Conservation (phyloP, 2,888 invertebrate genomes). For the Oscheius sp. region DNA sequence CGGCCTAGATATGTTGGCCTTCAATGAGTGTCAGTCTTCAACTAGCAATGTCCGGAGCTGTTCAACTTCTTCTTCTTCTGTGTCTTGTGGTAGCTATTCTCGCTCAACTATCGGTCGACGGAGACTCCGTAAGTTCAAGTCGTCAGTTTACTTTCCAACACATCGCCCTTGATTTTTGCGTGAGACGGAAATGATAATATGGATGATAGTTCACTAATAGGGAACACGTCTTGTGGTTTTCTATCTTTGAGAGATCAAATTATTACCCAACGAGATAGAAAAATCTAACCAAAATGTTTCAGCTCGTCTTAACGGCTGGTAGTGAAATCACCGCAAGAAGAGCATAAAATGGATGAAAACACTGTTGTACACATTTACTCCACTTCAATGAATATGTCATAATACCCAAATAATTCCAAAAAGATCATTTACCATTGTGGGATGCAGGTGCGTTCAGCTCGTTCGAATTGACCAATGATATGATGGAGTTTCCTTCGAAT, state of each 20-base stretch:
- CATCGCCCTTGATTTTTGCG: background rate
- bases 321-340: constrained; percentile 26
- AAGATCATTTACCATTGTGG: constrained; percentile 36
- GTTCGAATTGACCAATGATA: constrained; percentile 58
- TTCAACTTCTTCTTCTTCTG: constrained; percentile 5
- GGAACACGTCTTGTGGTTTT: background rate
- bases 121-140: constrained; percentile 18
- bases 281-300: constrained; percentile 11
- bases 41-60: constrained; percentile 3
- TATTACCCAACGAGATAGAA: background rate
- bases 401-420: too few species aligned
- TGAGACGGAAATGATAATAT: constrained; percentile 2
- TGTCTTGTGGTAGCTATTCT: background rate
- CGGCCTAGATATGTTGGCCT: background rate
- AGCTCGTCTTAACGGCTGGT: constrained; percentile 26
- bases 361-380: background rate
- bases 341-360: constrained; percentile 9
- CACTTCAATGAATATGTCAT: background rate
- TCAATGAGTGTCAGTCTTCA: background rate
- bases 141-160: background rate
- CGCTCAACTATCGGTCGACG: constrained; percentile 13
- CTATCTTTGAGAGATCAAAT: background rate
- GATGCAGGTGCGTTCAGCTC: constrained; percentile 48
- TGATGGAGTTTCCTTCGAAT: constrained; percentile 59
- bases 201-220: background rate